Evolutionary conservation across 2,888 invertebrate genomes (phyloP), one percentile per base, ranked within the genome.

Genomic region (Lacanobia oleracea): DNA sequence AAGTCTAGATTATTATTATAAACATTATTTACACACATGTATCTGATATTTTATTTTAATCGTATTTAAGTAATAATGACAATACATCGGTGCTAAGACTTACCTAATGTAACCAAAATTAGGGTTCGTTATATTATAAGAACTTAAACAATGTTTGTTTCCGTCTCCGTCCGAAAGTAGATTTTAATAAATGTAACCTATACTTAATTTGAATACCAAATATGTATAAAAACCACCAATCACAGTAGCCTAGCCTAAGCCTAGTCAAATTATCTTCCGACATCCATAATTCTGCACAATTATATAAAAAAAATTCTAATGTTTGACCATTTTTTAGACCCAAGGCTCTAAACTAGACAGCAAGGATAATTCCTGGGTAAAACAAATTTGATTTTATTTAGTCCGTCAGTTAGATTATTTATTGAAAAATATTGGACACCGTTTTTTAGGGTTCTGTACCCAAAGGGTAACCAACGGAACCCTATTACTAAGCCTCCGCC

Each of bases 181-280:
- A 54, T 12, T 45, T 61, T 67, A 50, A 63, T 62, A 37, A 43
- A 60, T 53, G 72, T 59, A 53, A 65, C 43, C 43, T 77, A 56
- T 62, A 66, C 63, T 89, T 87, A 88, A 91, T 88, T 92, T 90
- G 85, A 90, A 94, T 94, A 92, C 95, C 95, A 95, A 95, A 94
- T 94, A 94, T 92, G 80, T 90, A 89, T 88, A 84, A 91, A 91
- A 91, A 94, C 95, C 95, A 95, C 95, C 95, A 94, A 95, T 92
- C 83, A 82, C 90, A 91, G 86, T 88, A 85, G n/a, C n/a, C n/a
- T n/a, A n/a, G n/a, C n/a, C n/a, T 89, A 93, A 92, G 89, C 88
- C 93, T 95, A 95, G 94, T 93, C 92, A 92, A 90, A 77, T 71
- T 21, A 73, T 70, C 54, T 68, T 68, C 57, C 18, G 27, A 68